phyloP scores from a whole-genome alignment of 2,113 vertebrate species.

The Marcusenius ussheri region DNA sequence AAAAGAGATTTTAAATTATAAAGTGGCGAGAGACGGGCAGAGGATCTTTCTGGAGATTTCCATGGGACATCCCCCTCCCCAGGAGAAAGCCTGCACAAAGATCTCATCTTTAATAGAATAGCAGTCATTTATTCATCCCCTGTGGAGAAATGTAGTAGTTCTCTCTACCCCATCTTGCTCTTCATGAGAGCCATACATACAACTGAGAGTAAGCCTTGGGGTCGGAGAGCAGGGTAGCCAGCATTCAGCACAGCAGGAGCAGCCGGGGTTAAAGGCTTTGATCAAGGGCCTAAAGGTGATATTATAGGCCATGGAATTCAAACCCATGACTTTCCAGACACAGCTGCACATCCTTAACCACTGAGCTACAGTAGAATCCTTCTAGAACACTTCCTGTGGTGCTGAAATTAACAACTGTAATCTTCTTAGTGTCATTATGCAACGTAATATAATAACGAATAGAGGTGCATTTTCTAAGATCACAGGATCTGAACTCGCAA shows the following conservation, averaged over 20 bases:
- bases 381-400: neutral
- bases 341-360: neutral
- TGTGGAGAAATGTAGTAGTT: neutral
- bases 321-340: neutral
- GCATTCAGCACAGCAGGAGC: neutral
- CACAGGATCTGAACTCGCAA: neutral
- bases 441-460: neutral
- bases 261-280: neutral
- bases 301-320: neutral
- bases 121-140: neutral
- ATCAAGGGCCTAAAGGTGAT: neutral
- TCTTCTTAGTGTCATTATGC: neutral
- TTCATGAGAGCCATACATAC: neutral
- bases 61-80: neutral
- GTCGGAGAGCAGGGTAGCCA: neutral
- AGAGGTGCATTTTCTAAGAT: neutral
- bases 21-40: neutral
- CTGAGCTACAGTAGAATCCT: neutral
- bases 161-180: neutral
- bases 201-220: neutral
- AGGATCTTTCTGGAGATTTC: neutral
- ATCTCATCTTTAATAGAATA: neutral
- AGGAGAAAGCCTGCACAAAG: neutral
- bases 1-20: neutral
- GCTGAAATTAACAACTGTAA: neutral